Conservation (phyloP, 2,888 invertebrate species). For the Andricus quercusramuli region DNA sequence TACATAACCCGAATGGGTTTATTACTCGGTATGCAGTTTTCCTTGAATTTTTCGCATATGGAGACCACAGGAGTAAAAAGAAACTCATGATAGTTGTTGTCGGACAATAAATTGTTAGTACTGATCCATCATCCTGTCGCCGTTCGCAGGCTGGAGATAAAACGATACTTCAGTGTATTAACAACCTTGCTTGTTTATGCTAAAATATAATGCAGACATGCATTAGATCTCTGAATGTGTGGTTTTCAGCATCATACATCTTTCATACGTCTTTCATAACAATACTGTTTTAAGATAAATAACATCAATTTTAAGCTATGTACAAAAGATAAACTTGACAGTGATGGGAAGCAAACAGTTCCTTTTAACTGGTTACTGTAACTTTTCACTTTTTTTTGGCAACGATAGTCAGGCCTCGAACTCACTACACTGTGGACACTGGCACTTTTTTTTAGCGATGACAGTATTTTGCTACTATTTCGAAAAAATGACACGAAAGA, state of each 20-base stretch:
- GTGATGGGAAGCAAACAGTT: too few relatives aligned
- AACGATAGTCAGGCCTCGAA: too few relatives aligned
- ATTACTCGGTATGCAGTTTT: neutral
- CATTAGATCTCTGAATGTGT: neutral
- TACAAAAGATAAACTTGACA: neutral
- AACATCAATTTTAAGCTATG: neutral
- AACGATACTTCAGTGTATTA: slow-evolving; percentile 1
- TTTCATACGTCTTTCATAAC: neutral
- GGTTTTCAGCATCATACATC: neutral
- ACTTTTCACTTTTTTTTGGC: too few relatives aligned
- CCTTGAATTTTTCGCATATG: neutral
- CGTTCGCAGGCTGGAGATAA: neutral
- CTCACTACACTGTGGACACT: too few relatives aligned
- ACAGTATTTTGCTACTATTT: too few relatives aligned
- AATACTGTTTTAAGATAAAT: slow-evolving; percentile 5
- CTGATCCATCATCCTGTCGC: slow-evolving; percentile 25
- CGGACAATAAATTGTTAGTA: neutral
- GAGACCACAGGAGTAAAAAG: neutral
- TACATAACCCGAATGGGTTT: neutral
- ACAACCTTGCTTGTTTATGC: slow-evolving; percentile 11
- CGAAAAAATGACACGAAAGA: too few relatives aligned
- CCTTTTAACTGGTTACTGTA: too few relatives aligned
- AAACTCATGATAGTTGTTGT: slow-evolving; percentile 2
- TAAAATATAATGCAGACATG: slow-evolving; percentile 14
- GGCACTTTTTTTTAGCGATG: too few relatives aligned